Evolutionary conservation across 2,888 invertebrate species (phyloP).

Genomic region (Eurytoma adleriae): DNA sequence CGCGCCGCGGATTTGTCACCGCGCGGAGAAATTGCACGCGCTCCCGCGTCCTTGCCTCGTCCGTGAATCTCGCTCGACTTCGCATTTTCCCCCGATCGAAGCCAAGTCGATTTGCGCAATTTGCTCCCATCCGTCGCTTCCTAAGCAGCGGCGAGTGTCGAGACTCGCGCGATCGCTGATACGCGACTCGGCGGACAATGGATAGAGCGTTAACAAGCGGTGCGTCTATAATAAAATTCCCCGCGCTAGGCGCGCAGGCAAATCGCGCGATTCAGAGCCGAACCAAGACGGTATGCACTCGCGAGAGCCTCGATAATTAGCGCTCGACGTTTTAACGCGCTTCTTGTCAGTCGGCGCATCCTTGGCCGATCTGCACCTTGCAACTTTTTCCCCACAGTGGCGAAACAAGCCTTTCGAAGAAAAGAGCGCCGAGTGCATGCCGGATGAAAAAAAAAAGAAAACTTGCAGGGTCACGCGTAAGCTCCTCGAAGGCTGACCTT

Average conservation of each 20-base stretch:
- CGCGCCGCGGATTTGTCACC: constrained; percentile 62
- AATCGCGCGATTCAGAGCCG: constrained; percentile 25
- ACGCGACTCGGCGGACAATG: constrained; percentile 54
- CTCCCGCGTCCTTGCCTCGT: constrained; percentile 49
- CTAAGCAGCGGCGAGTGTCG: constrained; percentile 14
- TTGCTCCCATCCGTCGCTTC: constrained; percentile 20
- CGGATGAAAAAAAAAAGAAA: constrained; percentile 21
- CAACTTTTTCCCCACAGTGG: not conserved
- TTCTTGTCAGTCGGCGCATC: constrained; percentile 23
- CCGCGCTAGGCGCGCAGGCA: constrained; percentile 56
- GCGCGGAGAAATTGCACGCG: constrained; percentile 61
- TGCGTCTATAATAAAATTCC: constrained; percentile 65
- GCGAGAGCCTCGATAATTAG: constrained; percentile 5
- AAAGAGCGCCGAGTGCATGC: not conserved
- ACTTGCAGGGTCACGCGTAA: constrained; percentile 33
- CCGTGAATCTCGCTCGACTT: constrained; percentile 41
- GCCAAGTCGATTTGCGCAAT: not conserved
- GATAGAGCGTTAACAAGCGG: constrained; percentile 69
- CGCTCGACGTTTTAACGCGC: constrained; percentile 41
- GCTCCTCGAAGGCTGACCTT: constrained; percentile 45
- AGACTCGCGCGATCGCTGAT: constrained; percentile 59
- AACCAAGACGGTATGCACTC: constrained; percentile 2
- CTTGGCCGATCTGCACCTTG: not conserved
- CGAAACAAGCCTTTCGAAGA: constrained; percentile 14
- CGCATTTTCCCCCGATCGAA: not conserved